These are phyloP conservation scores for Anoplophora glabripennis DNA, from an alignment of 1,140 invertebrate genomes.

Conservation along the genomic window DNA sequence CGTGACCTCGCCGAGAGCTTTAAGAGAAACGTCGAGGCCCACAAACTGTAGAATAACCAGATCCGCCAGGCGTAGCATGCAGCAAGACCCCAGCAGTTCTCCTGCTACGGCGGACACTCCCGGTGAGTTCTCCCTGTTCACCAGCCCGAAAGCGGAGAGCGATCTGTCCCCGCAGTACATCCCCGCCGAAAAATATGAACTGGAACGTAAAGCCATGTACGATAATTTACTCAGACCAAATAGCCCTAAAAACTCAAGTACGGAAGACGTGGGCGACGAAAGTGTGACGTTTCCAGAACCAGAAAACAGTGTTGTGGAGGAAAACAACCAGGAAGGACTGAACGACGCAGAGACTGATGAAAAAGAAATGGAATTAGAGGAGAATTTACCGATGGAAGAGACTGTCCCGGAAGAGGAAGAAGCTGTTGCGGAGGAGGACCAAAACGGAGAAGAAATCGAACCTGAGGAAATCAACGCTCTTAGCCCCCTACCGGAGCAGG, in stretches of 20 bases:
- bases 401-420: background rate
- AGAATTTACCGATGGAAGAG: background rate
- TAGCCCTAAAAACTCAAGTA: constrained; percentile 31
- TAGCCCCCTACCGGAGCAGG: background rate
- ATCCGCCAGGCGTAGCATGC: constrained; percentile 44
- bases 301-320: background rate
- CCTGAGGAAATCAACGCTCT: background rate
- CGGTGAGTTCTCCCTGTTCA: constrained; percentile 41
- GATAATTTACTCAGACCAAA: constrained; percentile 44
- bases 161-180: constrained; percentile 48
- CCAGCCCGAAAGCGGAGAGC: constrained; percentile 38
- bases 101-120: constrained; percentile 44
- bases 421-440: constrained; percentile 15
- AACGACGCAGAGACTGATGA: background rate
- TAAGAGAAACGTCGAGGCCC: constrained; percentile 28
- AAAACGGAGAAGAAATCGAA: constrained; percentile 37
- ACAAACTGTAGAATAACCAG: constrained; percentile 24
- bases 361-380: background rate
- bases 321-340: background rate
- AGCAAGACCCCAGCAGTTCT: constrained; percentile 44
- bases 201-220: constrained; percentile 46
- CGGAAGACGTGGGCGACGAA: constrained; percentile 29
- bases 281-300: constrained; percentile 15
- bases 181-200: constrained; percentile 48
- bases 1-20: constrained; percentile 38